Evolutionary conservation across 2,113 vertebrate species (phyloP).

Genomic region (Chaetorhynchus papuensis): DNA sequence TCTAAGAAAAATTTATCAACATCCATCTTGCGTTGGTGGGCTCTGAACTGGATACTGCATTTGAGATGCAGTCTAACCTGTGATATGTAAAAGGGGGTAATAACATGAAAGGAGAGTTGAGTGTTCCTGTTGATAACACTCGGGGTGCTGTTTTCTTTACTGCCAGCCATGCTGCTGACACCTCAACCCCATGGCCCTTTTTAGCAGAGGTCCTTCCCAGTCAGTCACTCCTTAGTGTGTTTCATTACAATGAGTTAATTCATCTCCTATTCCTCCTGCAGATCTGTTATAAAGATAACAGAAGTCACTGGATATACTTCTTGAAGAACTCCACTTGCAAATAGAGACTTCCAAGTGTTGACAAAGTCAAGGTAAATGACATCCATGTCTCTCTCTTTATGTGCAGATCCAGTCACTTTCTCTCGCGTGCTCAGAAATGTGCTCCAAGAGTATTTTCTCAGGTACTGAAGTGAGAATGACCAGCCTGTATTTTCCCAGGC

Average conservation of each 20-base stretch:
- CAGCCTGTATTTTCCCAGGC: neutral
- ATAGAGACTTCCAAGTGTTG: neutral
- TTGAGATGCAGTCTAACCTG: neutral
- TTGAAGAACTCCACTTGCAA: neutral
- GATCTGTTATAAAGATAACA: neutral
- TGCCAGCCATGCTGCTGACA: neutral
- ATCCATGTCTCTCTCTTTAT: neutral
- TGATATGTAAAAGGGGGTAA: neutral
- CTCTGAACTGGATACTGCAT: neutral
- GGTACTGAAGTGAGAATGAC: neutral
- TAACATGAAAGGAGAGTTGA: neutral
- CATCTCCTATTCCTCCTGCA: neutral
- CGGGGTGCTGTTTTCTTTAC: neutral
- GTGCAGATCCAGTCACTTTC: neutral
- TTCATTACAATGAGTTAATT: neutral
- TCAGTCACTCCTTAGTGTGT: neutral
- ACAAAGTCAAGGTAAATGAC: neutral
- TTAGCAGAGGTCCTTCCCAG: neutral
- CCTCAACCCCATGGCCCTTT: neutral
- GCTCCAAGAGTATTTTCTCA: neutral
- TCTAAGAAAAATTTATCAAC: neutral
- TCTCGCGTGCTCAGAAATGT: neutral
- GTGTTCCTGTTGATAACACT: neutral
- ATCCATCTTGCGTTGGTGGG: neutral
- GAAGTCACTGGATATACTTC: neutral